Percentiles rank a stretch among this genome's conserved stretches.
Evolutionary conservation across 2,113 vertebrate species (phyloP).

Genomic region (Mungos mungo): DNA sequence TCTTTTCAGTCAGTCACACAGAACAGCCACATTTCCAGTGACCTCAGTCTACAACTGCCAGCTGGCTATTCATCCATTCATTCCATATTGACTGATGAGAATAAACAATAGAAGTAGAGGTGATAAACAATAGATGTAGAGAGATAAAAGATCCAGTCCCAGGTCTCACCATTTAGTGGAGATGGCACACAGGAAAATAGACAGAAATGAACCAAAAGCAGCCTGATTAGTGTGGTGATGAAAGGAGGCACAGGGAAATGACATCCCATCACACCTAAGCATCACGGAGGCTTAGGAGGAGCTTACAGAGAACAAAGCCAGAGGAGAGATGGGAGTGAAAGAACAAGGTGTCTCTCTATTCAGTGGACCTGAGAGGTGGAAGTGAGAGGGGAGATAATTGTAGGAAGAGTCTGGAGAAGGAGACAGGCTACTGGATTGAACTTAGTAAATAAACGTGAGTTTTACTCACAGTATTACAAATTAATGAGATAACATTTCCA

Average conservation of each 20-base stretch:
- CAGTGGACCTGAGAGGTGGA: background rate
- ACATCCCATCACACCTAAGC: background rate
- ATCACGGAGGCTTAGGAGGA: background rate
- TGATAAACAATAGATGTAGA: slow-evolving; percentile 11
- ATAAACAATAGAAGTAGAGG: slow-evolving; percentile 19
- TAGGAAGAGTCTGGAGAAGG: background rate
- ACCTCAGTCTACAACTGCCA: slow-evolving; percentile 21
- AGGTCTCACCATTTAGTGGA: background rate
- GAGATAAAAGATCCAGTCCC: background rate
- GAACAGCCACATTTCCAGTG: slow-evolving; percentile 21
- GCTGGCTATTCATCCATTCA: background rate
- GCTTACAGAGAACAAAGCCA: background rate
- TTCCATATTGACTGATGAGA: slow-evolving; percentile 16
- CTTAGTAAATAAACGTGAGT: background rate
- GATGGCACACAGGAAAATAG: background rate
- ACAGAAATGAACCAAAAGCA: background rate
- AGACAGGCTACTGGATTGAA: background rate
- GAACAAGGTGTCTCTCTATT: background rate
- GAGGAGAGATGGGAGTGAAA: background rate
- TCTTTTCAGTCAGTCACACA: background rate
- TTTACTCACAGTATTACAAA: slow-evolving; percentile 1
- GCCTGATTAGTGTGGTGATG: background rate
- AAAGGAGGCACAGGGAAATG: background rate
- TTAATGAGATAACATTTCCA: background rate
- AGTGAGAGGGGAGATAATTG: background rate